These are phyloP conservation scores for Phaethornis superciliosus DNA, from an alignment of 2,113 vertebrate species.

Conservation along the genomic window DNA sequence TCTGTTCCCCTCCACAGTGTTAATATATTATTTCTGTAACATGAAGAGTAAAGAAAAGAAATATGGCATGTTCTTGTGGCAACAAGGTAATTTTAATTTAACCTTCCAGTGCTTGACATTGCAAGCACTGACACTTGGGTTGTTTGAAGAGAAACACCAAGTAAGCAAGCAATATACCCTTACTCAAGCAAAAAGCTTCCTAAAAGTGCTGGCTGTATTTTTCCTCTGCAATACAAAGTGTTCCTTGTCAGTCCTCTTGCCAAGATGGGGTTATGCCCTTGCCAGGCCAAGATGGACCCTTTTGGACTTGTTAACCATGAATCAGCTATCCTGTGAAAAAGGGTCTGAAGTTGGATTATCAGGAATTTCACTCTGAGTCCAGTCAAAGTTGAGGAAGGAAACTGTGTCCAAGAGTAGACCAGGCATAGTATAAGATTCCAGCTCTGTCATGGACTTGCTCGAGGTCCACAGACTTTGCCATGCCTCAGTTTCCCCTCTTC, in stretches of 20 bases:
- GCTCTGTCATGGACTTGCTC: background rate
- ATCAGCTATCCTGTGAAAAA: background rate
- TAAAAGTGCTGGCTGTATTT: background rate
- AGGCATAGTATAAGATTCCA: background rate
- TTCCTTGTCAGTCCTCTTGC: background rate
- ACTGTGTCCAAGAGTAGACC: background rate
- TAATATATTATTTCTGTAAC: conserved; percentile 61
- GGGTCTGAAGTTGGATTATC: background rate
- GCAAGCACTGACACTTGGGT: background rate
- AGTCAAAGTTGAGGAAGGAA: background rate
- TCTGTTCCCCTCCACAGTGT: conserved; percentile 25
- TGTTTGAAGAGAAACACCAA: background rate
- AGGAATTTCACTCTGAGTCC: background rate
- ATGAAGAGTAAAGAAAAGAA: conserved; percentile 15
- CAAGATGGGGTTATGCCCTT: background rate
- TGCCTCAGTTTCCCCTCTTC: background rate
- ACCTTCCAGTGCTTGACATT: background rate
- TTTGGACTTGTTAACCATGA: background rate
- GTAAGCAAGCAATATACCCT: background rate
- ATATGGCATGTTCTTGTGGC: background rate
- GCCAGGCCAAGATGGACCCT: background rate
- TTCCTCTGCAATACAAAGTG: background rate
- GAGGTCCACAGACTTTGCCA: background rate
- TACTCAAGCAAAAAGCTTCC: background rate
- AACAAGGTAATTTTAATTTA: background rate